Conservation (phyloP, 2,113 vertebrate genomes). For the Scatophagus argus region DNA sequence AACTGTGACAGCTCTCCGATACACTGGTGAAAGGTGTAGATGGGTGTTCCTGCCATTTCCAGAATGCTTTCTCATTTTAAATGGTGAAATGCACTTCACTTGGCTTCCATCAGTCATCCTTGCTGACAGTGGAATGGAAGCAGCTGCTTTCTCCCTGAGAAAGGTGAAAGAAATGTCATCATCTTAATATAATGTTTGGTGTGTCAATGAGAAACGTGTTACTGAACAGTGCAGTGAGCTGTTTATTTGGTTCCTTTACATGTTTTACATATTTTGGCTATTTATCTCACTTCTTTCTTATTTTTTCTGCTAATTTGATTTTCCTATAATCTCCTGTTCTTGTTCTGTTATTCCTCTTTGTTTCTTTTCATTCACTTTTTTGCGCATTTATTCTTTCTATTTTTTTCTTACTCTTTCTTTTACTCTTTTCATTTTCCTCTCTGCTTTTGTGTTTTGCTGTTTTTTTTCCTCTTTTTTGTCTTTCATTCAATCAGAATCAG, state of each 20-base stretch:
- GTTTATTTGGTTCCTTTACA: background rate
- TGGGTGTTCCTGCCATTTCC: conserved; percentile 71
- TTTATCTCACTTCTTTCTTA: background rate
- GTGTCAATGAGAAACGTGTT: conserved; percentile 40
- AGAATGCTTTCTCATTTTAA: conserved; percentile 58
- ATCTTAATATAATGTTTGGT: conserved; percentile 25
- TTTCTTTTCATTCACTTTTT: background rate
- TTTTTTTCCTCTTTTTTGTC: background rate
- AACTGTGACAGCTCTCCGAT: conserved; percentile 67
- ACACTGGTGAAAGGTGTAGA: conserved; percentile 64
- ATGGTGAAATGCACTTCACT: conserved; percentile 60
- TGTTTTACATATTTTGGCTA: background rate
- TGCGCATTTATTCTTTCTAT: background rate
- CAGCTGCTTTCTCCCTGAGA: conserved; percentile 50
- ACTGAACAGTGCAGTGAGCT: background rate
- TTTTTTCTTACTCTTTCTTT: background rate
- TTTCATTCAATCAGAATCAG: too few species aligned
- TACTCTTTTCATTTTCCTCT: background rate
- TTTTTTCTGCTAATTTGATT: background rate
- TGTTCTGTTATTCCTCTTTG: background rate
- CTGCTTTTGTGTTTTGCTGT: background rate
- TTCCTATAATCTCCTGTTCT: background rate
- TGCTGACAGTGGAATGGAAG: conserved; percentile 60
- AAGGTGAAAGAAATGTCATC: conserved; percentile 49
- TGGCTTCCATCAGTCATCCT: conserved; percentile 63